Conservation (phyloP, 2,797 vertebrate species). For the Coregonus suidteri region DNA sequence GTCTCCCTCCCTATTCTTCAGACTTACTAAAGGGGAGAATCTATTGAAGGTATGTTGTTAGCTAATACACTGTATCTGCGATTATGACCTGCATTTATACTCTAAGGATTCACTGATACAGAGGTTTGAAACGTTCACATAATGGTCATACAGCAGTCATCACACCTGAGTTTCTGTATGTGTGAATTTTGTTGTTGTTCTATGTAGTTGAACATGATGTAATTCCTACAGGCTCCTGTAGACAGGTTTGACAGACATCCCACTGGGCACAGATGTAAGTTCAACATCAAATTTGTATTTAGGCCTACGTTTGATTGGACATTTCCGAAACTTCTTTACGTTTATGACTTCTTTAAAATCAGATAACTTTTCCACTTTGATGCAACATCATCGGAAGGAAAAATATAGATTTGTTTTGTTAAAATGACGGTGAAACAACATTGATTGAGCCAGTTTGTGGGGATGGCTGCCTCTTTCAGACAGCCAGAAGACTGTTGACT, state of each 20-base stretch:
- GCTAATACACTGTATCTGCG: not conserved
- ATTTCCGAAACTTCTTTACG: not conserved
- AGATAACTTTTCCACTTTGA: not conserved
- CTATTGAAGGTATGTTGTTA: not conserved
- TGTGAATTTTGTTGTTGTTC: not conserved
- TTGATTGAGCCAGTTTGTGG: not conserved
- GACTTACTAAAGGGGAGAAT: not conserved
- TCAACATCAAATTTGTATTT: too few relatives aligned
- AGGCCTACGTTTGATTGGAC: not conserved
- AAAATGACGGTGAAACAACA: not conserved
- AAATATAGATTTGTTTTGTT: not conserved
- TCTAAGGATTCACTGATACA: not conserved
- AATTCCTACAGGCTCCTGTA: not conserved
- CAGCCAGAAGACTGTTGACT: conserved; percentile 29
- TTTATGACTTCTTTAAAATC: not conserved
- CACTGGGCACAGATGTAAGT: too few relatives aligned
- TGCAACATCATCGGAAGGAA: not conserved
- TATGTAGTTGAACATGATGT: not conserved
- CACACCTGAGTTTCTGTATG: not conserved
- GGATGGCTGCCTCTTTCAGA: conserved; percentile 19
- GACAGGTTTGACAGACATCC: not conserved
- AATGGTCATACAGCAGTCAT: not conserved
- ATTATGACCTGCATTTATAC: not conserved
- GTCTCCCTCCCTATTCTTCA: not conserved
- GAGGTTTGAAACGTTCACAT: not conserved